Evolutionary conservation across 2,888 invertebrate species (phyloP), one percentile per base, ranked within the genome.

Genomic region (Thera britannica): DNA sequence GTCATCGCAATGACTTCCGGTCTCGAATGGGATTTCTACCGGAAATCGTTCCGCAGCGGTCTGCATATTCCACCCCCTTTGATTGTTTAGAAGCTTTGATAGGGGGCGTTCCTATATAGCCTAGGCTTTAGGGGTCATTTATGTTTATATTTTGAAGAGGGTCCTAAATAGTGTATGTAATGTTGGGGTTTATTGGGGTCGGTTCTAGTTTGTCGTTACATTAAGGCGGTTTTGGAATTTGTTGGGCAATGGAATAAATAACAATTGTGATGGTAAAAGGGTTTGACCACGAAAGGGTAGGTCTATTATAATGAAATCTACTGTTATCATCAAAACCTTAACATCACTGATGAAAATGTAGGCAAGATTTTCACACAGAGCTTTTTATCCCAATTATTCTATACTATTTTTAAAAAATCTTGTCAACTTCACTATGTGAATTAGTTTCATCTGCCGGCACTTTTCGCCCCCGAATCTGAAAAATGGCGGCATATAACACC

Each of bases 181-280:
- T 52, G 51, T n/a, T 49, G 38, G 62, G 65, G 51, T 66, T 69
- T 62, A 65, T 69, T 11, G 58, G 38, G 69, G 65, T 65, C 56
- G 56, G 69, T 58, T 57, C 55, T 61, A 65, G 56, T 65, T 68
- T 62, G 58, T 62, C 65, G 55, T 59, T 62, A 65, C 65, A 62
- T 68, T 65, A 62, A 57, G 46, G 7, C 35, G 35, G 60, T 61
- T 61, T 61, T 54, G 61, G 60, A 61, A 68, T 62, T 59, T 57
- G 62, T 69, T 56, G 52, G 55, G 61, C 58, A 58, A 55, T 59
- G 9, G 48, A 62, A 65, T 68, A 65, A 62, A 69, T 62, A 52
- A 64, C 54, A 51, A 59, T 44, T 44, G 38, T 46, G 41, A 11
- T 58, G 44, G 59, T 59, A 57, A 60, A 60, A 62, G 62, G 65